Evolutionary conservation across 2,113 vertebrate species (phyloP), one percentile per base, ranked within the genome.

Genomic region (Tauraco erythrolophus): DNA sequence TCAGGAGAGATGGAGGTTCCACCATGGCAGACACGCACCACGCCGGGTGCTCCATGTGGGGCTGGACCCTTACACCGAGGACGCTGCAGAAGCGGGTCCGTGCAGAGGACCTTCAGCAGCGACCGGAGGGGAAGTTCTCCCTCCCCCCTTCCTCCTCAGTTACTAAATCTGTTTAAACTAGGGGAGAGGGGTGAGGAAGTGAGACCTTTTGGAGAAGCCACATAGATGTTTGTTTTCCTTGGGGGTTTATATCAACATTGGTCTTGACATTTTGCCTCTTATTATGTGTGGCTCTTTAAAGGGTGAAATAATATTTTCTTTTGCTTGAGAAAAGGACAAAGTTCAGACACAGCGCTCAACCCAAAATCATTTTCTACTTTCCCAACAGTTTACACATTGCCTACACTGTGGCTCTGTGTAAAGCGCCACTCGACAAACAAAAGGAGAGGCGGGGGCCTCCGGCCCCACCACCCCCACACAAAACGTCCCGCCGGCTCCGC

Each of bases 251-350:
- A 98, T 98, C 98, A 98, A 98, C 98, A 98, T 88, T 96, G 98
- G 98, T 98, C 98, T 98, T 98, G 98, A 98, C 98, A 98, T 98
- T 98, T 98, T 97, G 97, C 98, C 98, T 98, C 98, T 98, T 98
- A 98, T 98, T 98, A 98, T 98, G 98, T 98, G 98, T 98, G 98
- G 98, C 97, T 98, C 98, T 98, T 98, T 97, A 98, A 98, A 98
- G 98, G 98, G 98, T 98, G 98, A 98, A 98, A 98, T 98, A 98
- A 98, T 98, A 98, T 98, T 98, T 98, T 98, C 98, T 98, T 98
- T 98, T 98, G 97, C 98, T 98, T 98, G 98, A 98, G 98, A 98
- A 98, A 98, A 98, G 98, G 98, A 98, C 98, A 98, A 98, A 98
- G 98, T 98, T 98, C 98, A 98, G 97, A 96, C 92, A 94, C 97